A percentile compares a stretch with the other conserved stretches of the same genome.
Evolutionary conservation across 2,888 invertebrate species (phyloP).

Genomic region (Xestia ashworthii): DNA sequence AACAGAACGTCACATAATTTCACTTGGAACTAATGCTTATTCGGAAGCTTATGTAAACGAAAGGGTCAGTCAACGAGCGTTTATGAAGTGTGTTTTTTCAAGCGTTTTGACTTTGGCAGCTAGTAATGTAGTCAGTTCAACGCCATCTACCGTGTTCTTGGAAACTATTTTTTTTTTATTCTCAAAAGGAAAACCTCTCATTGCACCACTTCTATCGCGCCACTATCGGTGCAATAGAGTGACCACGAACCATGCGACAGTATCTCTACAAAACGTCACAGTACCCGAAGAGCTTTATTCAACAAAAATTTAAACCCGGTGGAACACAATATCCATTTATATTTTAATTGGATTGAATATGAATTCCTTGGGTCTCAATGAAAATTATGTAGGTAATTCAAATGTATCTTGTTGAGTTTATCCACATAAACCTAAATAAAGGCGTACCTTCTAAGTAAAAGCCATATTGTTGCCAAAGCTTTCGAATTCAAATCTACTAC

Average conservation of each 20-base stretch:
- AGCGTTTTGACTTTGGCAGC: no score
- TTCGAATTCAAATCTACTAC: conserved; percentile 6
- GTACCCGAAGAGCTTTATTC: not conserved
- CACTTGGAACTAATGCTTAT: no score
- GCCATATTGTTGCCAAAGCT: conserved; percentile 13
- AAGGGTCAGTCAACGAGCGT: no score
- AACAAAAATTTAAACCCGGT: not conserved
- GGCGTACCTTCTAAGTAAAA: not conserved
- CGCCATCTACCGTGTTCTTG: no score
- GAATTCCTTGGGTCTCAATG: not conserved
- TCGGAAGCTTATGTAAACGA: no score
- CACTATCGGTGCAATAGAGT: accelerated
- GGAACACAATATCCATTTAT: not conserved
- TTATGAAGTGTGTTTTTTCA: no score
- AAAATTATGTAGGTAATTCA: not conserved
- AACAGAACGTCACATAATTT: no score
- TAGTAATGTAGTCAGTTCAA: no score
- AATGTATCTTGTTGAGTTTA: not conserved
- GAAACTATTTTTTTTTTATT: no score
- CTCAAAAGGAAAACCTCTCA: no score
- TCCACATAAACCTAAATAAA: not conserved
- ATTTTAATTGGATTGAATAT: not conserved
- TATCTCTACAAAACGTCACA: not conserved
- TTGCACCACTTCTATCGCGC: not conserved
- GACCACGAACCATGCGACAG: not conserved